A percentile compares a stretch with the other conserved stretches of the same genome.
phyloP scores from a whole-genome alignment of 35 echinoderm and acorn worm species.

The Nesometra sesokonis region DNA sequence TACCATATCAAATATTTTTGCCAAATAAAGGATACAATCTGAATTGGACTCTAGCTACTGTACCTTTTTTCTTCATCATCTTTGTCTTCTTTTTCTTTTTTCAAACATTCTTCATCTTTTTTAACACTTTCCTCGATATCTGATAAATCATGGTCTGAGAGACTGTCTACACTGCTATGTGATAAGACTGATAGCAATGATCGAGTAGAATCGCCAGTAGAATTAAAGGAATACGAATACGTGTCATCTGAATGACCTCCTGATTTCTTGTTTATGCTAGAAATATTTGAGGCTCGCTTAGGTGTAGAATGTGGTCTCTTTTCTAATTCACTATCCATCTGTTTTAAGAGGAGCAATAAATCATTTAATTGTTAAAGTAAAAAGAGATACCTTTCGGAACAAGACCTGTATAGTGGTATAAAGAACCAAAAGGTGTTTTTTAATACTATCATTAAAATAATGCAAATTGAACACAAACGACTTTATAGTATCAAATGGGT shows the following conservation, averaged over 20 bases:
- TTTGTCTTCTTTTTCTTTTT: background rate
- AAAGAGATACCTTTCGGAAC: no score
- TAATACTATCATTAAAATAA: no score
- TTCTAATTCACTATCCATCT: background rate
- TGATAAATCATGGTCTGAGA: background rate
- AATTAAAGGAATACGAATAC: background rate
- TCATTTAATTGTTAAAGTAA: no score
- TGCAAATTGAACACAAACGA: no score
- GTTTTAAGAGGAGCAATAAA: no score
- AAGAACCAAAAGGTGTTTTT: no score
- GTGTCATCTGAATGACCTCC: background rate
- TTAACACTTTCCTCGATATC: background rate
- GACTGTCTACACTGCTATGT: background rate
- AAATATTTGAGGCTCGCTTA: background rate
- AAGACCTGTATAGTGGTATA: no score
- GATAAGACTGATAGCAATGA: conserved; percentile 4
- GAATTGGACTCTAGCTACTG: no score
- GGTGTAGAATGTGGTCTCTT: background rate
- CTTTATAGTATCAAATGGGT: no score
- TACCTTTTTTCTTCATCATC: background rate
- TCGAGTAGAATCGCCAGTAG: background rate
- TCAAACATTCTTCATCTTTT: no score
- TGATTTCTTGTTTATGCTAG: background rate
- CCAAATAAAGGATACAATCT: no score
- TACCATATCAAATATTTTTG: no score